These are phyloP conservation scores for Pseudomyrmex dendroicus DNA, from an alignment of 1,140 invertebrate species.

Conservation along the genomic window DNA sequence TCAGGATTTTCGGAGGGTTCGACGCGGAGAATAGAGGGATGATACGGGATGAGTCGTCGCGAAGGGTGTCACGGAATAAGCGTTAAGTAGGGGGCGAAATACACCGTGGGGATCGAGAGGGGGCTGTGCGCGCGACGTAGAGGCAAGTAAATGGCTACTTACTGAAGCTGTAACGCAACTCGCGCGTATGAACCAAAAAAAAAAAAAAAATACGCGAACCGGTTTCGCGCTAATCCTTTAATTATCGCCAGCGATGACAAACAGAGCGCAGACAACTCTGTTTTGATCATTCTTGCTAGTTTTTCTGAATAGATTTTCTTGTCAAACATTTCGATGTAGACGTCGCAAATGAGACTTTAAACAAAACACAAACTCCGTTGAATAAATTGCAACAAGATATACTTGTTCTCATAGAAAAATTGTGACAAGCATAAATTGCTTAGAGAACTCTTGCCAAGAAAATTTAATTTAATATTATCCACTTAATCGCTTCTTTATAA, in stretches of 20 bases:
- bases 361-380: background rate
- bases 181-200: too few relatives aligned
- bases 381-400: background rate
- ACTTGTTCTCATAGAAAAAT: background rate
- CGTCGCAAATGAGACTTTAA: background rate
- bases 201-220: background rate
- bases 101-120: constrained; percentile 43
- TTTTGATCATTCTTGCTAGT: background rate
- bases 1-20: constrained; percentile 77
- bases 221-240: constrained; percentile 38
- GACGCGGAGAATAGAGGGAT: constrained; percentile 77
- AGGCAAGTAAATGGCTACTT: constrained; percentile 70
- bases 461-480: too few relatives aligned
- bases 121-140: constrained; percentile 28
- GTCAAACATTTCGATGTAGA: background rate
- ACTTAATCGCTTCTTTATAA: too few relatives aligned
- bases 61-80: constrained; percentile 80
- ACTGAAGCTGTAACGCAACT: constrained; percentile 34
- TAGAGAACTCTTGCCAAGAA: too few relatives aligned
- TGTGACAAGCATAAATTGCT: background rate
- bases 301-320: background rate
- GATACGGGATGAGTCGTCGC: constrained; percentile 79
- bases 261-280: background rate
- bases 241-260: constrained; percentile 40
- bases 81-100: constrained; percentile 81